Percentiles rank a stretch among this genome's conserved stretches.
phyloP scores from a whole-genome alignment of 2,113 vertebrate species.

The Tachycineta bicolor region DNA sequence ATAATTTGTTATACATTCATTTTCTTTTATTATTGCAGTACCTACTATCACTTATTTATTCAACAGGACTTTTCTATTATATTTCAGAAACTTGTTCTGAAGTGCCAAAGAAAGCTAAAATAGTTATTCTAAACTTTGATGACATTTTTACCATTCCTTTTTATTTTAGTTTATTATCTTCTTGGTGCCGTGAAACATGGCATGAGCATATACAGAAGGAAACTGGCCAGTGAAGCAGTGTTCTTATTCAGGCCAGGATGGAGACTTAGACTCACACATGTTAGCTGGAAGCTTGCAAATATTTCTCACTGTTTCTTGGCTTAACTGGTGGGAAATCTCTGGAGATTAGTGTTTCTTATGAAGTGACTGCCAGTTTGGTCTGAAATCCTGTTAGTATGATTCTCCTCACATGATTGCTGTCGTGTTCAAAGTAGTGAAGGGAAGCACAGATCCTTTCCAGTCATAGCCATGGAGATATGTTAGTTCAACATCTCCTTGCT shows the following conservation, averaged over 20 bases:
- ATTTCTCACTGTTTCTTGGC: constrained; percentile 52
- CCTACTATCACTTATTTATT: background rate
- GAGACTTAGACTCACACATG: background rate
- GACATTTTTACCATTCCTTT: background rate
- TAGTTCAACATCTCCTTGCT: background rate
- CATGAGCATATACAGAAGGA: background rate
- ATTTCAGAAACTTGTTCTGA: background rate
- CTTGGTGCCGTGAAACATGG: background rate
- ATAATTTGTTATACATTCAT: background rate
- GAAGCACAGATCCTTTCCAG: background rate
- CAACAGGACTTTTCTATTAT: background rate
- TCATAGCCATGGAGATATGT: background rate
- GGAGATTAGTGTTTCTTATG: constrained; percentile 33
- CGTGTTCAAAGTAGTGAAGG: background rate
- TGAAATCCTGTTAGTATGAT: constrained; percentile 50
- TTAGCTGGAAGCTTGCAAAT: constrained; percentile 12
- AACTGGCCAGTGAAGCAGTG: background rate
- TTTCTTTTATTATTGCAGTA: background rate
- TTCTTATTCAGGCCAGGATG: background rate
- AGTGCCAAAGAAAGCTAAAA: background rate
- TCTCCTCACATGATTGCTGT: constrained; percentile 26
- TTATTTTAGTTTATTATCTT: background rate
- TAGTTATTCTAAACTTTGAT: background rate
- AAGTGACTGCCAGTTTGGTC: constrained; percentile 15
- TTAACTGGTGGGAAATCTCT: constrained; percentile 35